These are phyloP conservation scores for Diploptera punctata DNA, from an alignment of 2,888 invertebrate genomes.

Conservation along the genomic window DNA sequence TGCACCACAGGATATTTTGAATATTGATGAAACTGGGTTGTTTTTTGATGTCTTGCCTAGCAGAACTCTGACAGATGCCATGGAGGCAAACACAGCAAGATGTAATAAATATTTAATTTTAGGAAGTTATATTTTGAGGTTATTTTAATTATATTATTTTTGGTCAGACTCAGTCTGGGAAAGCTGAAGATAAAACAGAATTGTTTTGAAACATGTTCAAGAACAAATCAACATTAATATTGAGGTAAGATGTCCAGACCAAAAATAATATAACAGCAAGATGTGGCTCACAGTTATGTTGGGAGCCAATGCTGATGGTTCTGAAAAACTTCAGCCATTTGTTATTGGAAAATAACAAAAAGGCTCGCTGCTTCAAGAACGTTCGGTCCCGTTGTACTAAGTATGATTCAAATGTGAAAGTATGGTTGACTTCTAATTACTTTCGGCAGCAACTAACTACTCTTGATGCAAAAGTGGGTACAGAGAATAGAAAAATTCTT, in stretches of 20 bases:
- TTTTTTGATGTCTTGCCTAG: constrained; percentile 9
- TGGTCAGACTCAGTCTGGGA: too few species aligned
- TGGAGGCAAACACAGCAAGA: background rate
- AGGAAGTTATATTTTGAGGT: too few species aligned
- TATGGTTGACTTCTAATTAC: background rate
- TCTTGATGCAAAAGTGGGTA: too few species aligned
- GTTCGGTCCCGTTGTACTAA: background rate
- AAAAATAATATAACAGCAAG: too few species aligned
- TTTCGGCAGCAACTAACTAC: background rate
- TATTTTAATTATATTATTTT: too few species aligned
- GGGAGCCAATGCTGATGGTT: background rate
- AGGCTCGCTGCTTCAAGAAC: background rate
- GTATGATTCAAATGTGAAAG: background rate
- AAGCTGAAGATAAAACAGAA: too few species aligned
- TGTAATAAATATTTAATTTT: too few species aligned
- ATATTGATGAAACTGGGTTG: constrained; percentile 14
- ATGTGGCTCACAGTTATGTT: background rate
- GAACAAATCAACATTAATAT: too few species aligned
- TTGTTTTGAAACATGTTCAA: too few species aligned
- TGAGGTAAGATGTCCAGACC: too few species aligned
- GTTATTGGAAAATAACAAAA: background rate
- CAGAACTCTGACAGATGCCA: background rate
- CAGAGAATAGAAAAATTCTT: too few species aligned
- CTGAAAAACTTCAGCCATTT: background rate
- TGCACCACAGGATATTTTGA: background rate